Evolutionary conservation across 2,113 vertebrate genomes (phyloP), one percentile per base, ranked within the genome.

Genomic region (Montifringilla adamsi): DNA sequence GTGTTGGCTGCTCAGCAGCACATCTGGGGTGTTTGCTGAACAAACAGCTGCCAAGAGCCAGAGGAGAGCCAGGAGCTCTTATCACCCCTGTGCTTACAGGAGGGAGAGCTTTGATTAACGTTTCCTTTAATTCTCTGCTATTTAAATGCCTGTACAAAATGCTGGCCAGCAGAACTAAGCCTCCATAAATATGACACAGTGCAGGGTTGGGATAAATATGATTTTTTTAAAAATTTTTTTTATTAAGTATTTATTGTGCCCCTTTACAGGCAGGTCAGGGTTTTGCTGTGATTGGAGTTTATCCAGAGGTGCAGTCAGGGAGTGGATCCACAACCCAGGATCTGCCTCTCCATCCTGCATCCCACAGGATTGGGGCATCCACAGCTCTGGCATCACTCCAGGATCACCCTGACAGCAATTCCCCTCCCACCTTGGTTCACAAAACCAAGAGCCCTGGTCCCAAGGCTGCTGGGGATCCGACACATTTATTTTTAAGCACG

Each of bases 11-110:
- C 94, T 84, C 84, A 22, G 90, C 67, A 3, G 69, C 66, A 64
- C 89, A 68, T 86, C 55, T 69, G 86, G 91, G 93, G 10, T 84
- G 64, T 95, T 93, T 95, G 90, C 96, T 90, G 93, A 94, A 59
- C 94, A 95, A 95, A 93, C 90, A 88, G 93, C 94, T 95, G 94
- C 82, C 93, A 62, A 46, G 52, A 95, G 87, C 70, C 85, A 85
- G 90, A 46, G 76, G 50, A 93, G 84, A 82, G 89, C 15, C 7
- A 8, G 28, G 84, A 67, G 82, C 93, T 91, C 44, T 69, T 84
- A 66, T 14, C 31, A 2, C 43, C 74, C 6, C 13, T 5, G 64
- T 7, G 13, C 63, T 14, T 41, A 30, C 50, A 50, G 89, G 76
- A 86, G 39, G 6, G 80, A 79, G 58, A 77, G 92, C 22, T 73